phyloP scores from a whole-genome alignment of 2,113 vertebrate genomes.

The Cyanoderma ruficeps region DNA sequence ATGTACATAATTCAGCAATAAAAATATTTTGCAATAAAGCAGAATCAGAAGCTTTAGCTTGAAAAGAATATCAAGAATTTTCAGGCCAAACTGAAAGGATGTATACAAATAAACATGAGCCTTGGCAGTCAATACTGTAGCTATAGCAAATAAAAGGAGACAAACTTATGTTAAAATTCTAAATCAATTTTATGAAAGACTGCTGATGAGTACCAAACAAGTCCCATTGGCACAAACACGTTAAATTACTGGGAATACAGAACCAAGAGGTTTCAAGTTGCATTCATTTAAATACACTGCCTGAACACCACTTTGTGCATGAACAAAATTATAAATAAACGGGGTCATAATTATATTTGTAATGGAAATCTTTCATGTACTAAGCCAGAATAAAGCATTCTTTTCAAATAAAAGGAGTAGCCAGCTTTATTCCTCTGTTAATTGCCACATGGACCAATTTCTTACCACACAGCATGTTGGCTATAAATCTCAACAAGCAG shows the following conservation, averaged over 20 bases:
- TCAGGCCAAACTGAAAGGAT: background rate
- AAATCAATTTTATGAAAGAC: background rate
- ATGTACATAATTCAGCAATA: background rate
- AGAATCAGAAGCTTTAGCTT: background rate
- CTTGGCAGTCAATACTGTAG: background rate
- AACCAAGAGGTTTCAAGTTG: background rate
- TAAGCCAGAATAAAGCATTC: background rate
- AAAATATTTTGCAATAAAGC: background rate
- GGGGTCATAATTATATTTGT: background rate
- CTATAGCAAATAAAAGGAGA: background rate
- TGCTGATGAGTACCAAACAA: background rate
- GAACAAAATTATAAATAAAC: background rate
- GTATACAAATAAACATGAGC: background rate
- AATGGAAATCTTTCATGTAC: background rate
- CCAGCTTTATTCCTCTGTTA: conserved; percentile 23
- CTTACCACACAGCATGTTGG: conserved; percentile 5
- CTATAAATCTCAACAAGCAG: conserved; percentile 40
- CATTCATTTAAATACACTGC: background rate
- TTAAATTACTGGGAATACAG: background rate
- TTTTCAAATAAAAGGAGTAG: background rate
- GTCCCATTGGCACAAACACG: background rate
- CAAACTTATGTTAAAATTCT: background rate
- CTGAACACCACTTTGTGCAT: background rate
- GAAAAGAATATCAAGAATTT: background rate
- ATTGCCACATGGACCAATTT: background rate